Conservation (phyloP, 2,888 invertebrate genomes). For the Napeogenes inachia region DNA sequence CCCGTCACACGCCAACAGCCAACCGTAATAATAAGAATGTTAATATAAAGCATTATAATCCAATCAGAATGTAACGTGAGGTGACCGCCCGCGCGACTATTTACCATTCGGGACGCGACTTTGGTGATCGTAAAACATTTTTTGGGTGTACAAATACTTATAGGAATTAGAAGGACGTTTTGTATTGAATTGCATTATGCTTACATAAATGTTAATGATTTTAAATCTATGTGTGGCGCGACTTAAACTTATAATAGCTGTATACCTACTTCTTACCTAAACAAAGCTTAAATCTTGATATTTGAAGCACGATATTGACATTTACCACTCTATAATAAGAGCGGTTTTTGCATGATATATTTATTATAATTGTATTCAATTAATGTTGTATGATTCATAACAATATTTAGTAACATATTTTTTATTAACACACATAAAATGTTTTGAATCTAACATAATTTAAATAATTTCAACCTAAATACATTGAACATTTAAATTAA, state of each 20-base stretch:
- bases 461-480: too few relatives aligned
- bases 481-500: too few relatives aligned
- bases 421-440: too few relatives aligned
- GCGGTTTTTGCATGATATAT: constrained; percentile 2
- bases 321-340: constrained; percentile 6
- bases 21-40: constrained; percentile 71
- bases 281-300: constrained; percentile 7
- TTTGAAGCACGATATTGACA: constrained; percentile 11
- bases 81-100: constrained; percentile 66
- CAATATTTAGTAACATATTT: too few relatives aligned
- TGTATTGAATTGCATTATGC: constrained; percentile 27
- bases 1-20: constrained; percentile 66
- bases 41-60: constrained; percentile 76
- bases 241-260: not conserved
- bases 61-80: constrained; percentile 68
- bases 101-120: constrained; percentile 65
- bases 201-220: constrained; percentile 22
- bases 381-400: too few relatives aligned
- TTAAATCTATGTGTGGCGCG: constrained; percentile 19
- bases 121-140: constrained; percentile 67
- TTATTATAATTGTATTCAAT: too few relatives aligned
- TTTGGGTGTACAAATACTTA: constrained; percentile 46
- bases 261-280: not conserved
- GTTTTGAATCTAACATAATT: too few relatives aligned
- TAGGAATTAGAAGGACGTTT: constrained; percentile 60